These are phyloP conservation scores for Geopemphigus sp. DNA, from an alignment of 1,140 invertebrate genomes.

Conservation along the genomic window DNA sequence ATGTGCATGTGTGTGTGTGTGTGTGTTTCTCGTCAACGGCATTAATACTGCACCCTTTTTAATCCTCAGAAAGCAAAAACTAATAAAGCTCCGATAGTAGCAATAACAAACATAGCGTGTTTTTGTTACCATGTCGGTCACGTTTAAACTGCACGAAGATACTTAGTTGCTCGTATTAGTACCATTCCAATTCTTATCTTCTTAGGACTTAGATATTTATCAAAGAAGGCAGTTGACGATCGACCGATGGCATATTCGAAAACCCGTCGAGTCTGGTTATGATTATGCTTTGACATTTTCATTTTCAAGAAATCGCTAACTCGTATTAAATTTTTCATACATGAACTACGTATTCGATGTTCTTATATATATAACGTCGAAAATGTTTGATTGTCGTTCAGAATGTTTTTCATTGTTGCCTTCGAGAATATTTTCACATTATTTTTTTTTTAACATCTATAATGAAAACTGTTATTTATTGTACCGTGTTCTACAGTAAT, in stretches of 20 bases:
- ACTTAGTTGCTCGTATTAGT: not conserved
- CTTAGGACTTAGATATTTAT: not conserved
- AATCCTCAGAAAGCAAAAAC: constrained; percentile 1
- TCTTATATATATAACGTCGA: not conserved
- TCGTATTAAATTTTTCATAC: not conserved
- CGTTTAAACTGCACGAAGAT: not conserved
- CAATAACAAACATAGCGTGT: not conserved
- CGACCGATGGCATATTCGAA: not conserved
- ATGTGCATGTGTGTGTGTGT: too few species aligned
- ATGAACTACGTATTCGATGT: not conserved
- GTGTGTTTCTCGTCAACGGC: not conserved
- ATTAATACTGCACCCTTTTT: not conserved
- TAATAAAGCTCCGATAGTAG: not conserved
- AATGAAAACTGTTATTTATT: not conserved
- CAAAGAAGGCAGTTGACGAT: not conserved
- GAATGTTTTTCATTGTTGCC: not conserved
- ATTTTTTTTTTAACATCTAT: not conserved
- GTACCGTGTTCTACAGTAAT: not conserved
- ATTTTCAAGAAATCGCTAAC: not conserved
- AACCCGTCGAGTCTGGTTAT: not conserved
- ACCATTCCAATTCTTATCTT: not conserved
- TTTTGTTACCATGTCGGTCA: constrained; percentile 30
- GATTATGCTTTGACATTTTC: constrained; percentile 15
- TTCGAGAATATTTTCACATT: not conserved
- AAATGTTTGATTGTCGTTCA: not conserved